Evolutionary conservation across 30 jellyfish, hydroid and myxozoan species (phyloP), one percentile per base, ranked within the genome.

Genomic region (Haliclystus octoradiatus): DNA sequence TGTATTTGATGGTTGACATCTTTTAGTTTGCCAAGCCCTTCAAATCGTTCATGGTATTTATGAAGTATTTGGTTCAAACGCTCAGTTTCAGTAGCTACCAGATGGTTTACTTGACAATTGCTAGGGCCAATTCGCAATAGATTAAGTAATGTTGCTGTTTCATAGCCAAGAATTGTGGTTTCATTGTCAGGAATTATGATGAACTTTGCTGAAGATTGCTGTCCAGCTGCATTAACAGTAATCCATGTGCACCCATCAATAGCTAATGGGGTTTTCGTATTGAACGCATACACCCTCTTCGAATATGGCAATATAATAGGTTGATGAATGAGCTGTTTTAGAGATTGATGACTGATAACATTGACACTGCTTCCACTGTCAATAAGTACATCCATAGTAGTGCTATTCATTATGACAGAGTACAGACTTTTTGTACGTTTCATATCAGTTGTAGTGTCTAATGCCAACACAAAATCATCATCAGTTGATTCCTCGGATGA

Each of bases 301-400:
- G 50, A 9, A 63, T 71, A 71, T 2, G 71, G 71, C 65, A 15
- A 3, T 4, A 65, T 72, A n/a, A 49, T n/a, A 1, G 63, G 87
- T 64, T 40, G 24, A n/a, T 2, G 14, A n/a, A 34, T 34, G 64
- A 75, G 31, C 26, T 50, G 28, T 0, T 40, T 23, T 7, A 49
- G 51, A 0, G 80, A 3, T 25, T 7, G 52, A 12, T 13, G 22
- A 66, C 62, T 73, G 24, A 76, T 46, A 61, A 76, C 24, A 33
- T 67, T 76, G 1, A 76, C 14, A 0, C 35, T 68, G 32, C 83
- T 34, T 30, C 82, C 89, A 66, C 89, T 77, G n/a, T 66, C 75
- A 2, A 66, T 66, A 14, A 66, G 26, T 14, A 66, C 1, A 1
- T 28, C 66, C 31, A 66, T n/a, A 2, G 66, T 3, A 3, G 1